Conservation (phyloP, 2,797 vertebrate genomes). For the Typhlichthys eigenmanni region DNA sequence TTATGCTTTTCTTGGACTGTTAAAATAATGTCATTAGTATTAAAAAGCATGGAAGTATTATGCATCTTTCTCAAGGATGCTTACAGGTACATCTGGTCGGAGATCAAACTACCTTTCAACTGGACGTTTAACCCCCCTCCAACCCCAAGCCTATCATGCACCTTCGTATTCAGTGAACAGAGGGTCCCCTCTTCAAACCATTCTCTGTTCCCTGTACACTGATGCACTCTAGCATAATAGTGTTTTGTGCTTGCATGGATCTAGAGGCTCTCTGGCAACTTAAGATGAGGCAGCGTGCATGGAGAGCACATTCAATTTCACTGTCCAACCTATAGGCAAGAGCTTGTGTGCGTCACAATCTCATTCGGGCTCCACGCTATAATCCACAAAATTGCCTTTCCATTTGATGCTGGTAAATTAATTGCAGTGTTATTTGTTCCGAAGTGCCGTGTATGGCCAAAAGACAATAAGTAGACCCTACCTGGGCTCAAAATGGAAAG, state of each 20-base stretch:
- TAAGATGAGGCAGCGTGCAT: conserved; percentile 15
- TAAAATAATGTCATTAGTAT: too few relatives aligned
- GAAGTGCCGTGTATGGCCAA: conserved; percentile 20
- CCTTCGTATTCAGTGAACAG: neutral
- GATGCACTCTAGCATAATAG: too few relatives aligned
- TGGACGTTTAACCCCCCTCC: neutral
- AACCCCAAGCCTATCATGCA: neutral
- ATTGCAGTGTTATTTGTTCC: conserved; percentile 50
- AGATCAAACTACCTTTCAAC: too few relatives aligned
- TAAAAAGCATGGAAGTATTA: too few relatives aligned
- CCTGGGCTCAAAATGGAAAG: conserved; percentile 34
- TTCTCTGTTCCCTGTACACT: neutral
- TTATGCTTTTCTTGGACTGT: too few relatives aligned
- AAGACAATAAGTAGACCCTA: conserved; percentile 35
- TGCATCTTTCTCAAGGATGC: too few relatives aligned
- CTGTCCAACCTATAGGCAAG: too few relatives aligned
- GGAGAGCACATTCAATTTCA: conserved; percentile 8
- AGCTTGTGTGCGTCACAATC: too few relatives aligned
- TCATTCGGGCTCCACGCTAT: conserved; percentile 43
- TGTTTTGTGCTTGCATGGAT: neutral
- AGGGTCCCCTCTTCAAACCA: neutral
- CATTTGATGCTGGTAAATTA: conserved; percentile 68
- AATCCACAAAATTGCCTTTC: conserved; percentile 62
- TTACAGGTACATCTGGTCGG: too few relatives aligned
- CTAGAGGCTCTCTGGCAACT: neutral